Evolutionary conservation across 92 coral and sea anemone species (phyloP).

Genomic region (Parazoanthus darwini): DNA sequence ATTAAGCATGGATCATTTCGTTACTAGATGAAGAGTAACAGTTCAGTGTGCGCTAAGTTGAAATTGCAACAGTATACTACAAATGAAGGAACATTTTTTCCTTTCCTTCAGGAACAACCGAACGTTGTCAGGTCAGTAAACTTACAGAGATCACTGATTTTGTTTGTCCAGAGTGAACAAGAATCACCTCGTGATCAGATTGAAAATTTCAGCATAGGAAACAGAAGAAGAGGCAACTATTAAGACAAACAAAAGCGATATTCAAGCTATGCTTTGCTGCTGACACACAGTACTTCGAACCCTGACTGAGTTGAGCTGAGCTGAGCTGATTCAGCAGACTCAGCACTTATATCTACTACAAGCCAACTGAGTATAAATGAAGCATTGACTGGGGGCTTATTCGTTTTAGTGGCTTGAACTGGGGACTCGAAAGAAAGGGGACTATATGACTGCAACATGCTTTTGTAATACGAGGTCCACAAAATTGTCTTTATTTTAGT

Average conservation of each 20-base stretch:
- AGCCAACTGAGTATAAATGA: no score
- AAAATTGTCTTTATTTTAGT: not conserved
- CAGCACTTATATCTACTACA: no score
- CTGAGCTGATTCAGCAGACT: no score
- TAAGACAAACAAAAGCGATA: not conserved
- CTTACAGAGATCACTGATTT: not conserved
- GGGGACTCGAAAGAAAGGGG: not conserved
- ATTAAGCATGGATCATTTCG: no score
- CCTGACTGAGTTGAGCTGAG: not conserved
- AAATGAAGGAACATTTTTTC: not conserved
- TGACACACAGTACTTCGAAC: not conserved
- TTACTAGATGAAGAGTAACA: no score
- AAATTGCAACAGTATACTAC: not conserved
- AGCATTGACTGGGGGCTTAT: no score
- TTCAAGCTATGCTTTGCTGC: not conserved
- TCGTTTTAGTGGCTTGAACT: not conserved
- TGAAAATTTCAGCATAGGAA: not conserved
- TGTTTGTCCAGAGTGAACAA: constrained; percentile 12
- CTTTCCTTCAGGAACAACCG: not conserved
- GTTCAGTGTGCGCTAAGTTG: not conserved
- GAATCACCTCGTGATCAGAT: constrained; percentile 7
- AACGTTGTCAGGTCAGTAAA: not conserved
- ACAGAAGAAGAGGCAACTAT: not conserved
- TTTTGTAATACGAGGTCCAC: not conserved
- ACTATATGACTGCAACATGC: not conserved